Conservation (phyloP, 2,797 vertebrate genomes). For the Champsocephalus gunnari region DNA sequence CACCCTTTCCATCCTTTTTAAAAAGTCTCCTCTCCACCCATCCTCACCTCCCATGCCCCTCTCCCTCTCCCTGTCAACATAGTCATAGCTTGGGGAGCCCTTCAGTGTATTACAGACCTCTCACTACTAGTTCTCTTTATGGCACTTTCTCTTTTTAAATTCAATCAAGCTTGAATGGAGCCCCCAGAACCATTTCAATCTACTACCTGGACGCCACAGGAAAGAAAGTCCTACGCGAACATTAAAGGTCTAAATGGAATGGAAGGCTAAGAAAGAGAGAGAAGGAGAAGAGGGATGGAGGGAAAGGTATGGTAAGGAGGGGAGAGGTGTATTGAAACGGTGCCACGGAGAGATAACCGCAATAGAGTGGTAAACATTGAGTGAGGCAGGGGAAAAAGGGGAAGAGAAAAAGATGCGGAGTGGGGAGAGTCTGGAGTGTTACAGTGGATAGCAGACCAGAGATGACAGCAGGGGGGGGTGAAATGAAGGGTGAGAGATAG, state of each 20-base stretch:
- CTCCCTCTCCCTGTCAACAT: constrained; percentile 49
- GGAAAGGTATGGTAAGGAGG: constrained; percentile 39
- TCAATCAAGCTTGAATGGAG: constrained; percentile 84
- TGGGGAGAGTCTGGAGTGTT: constrained; percentile 56
- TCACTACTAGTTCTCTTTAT: constrained; percentile 81
- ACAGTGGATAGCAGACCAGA: constrained; percentile 58
- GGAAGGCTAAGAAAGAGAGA: constrained; percentile 48
- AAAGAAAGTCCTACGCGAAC: constrained; percentile 75
- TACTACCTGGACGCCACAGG: constrained; percentile 83
- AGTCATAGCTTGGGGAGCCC: constrained; percentile 77
- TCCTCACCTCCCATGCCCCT: constrained; percentile 21
- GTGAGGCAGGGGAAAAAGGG: constrained; percentile 53
- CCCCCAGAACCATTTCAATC: constrained; percentile 88
- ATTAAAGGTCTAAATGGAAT: constrained; percentile 76
- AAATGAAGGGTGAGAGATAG: constrained; percentile 50
- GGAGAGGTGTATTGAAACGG: constrained; percentile 49
- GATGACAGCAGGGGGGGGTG: constrained; percentile 42
- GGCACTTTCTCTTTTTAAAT: constrained; percentile 87
- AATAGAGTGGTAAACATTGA: constrained; percentile 69
- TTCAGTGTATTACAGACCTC: constrained; percentile 78
- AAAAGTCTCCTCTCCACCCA: constrained; percentile 15
- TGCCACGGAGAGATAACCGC: constrained; percentile 67
- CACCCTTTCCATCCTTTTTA: background rate
- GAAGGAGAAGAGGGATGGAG: constrained; percentile 37
- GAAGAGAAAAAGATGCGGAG: constrained; percentile 55